Evolutionary conservation across 2,888 invertebrate genomes (phyloP), one percentile per base, ranked within the genome.

Genomic region (Helobdella robusta): DNA sequence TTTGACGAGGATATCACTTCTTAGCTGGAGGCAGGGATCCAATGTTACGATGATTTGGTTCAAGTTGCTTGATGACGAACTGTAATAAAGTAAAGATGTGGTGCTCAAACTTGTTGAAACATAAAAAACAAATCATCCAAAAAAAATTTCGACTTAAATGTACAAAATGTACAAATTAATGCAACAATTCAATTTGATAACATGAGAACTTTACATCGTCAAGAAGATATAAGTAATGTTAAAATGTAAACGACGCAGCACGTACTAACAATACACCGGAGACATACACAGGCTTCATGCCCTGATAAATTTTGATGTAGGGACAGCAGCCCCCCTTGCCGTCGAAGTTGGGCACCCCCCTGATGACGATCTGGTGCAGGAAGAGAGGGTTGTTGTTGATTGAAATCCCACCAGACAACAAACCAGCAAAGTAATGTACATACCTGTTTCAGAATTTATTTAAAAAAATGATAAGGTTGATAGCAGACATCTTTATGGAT

Each of bases 1-100:
- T 79, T 91, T 91, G 74, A 93, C 85, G 68, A 92, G 83, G 72
- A 93, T 87, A 81, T 93, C 93, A 18, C 93, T 92, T 62, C 91
- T 84, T 20, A 93, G 83, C 63, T 87, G 85, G 56, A 89, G 84
- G 54, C 86, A 86, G 62, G 81, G 86, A 72, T 83, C 88, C 70
- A 87, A 83, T 73, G 84, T 85, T 68, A 87, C 85, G 67, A 87
- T 85, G 74, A 87, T 86, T 75, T 86, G 62, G 18, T 56, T 64
- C 36, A 44, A 52, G 36, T 36, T 25, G 54, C 44, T 28, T 1
- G 64, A 64, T 25, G 54, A 52, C 20, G 54, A 34, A 23, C 59
- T 66, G 23, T 25, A n/a, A 34, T 8, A 25, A 40, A 64, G n/a
- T n/a, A n/a, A n/a, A n/a, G n/a, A n/a, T n/a, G n/a, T n/a, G n/a